These are phyloP conservation scores for Eospalax fontanierii DNA, from an alignment of 2,797 vertebrate species.

Conservation along the genomic window DNA sequence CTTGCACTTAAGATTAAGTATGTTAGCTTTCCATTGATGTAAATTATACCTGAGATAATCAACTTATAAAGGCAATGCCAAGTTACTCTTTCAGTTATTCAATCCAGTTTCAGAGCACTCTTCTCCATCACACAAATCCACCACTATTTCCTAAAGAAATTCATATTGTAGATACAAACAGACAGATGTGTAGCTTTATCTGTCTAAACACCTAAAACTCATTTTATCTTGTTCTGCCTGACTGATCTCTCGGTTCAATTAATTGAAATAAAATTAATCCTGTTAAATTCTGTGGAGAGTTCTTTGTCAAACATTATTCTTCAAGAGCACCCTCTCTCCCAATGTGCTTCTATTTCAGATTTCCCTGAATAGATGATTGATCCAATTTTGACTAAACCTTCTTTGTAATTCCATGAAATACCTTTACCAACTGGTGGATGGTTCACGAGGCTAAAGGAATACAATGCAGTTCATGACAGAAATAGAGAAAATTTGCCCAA, in stretches of 20 bases:
- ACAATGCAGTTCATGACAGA: neutral
- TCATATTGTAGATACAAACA: no score
- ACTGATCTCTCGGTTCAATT: no score
- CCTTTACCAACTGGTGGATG: neutral
- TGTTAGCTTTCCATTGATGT: neutral
- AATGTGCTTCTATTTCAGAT: neutral
- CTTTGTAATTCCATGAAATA: constrained; percentile 48
- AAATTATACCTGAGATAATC: neutral
- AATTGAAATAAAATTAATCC: no score
- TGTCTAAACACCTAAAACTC: no score
- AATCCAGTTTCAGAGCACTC: neutral
- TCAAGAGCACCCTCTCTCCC: neutral
- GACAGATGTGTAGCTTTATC: no score
- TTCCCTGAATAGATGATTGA: constrained; percentile 1
- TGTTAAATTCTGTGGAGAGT: no score
- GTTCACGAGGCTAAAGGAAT: neutral
- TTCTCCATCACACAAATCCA: neutral
- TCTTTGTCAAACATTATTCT: no score
- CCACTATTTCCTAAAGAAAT: no score
- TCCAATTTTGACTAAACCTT: constrained; percentile 24
- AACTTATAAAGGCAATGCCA: neutral
- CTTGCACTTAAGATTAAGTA: neutral
- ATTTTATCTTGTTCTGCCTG: no score
- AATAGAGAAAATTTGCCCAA: neutral
- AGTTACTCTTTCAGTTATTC: neutral